Conservation (phyloP, 2,797 vertebrate species). For the Pelochelys cantorii region DNA sequence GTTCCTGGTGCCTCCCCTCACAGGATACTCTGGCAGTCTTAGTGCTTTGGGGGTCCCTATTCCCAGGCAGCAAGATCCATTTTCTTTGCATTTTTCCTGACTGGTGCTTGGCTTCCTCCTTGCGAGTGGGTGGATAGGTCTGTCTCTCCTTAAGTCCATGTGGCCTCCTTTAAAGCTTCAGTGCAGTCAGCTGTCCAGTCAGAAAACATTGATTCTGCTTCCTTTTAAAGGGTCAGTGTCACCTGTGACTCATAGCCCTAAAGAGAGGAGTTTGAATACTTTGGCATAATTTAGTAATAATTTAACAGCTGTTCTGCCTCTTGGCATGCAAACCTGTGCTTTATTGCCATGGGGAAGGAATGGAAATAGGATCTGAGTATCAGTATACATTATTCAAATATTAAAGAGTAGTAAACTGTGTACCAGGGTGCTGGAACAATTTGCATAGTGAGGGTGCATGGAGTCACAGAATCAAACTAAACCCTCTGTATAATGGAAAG, state of each 20-base stretch:
- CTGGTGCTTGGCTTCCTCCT: not conserved
- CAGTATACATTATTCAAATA: slow-evolving; percentile 1
- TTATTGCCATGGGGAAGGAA: too few species aligned
- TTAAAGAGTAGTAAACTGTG: not conserved
- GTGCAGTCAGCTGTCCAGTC: not conserved
- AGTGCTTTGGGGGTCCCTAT: not conserved
- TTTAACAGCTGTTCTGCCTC: not conserved
- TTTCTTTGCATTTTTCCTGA: not conserved
- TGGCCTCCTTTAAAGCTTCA: not conserved
- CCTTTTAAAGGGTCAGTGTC: not conserved
- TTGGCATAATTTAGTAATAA: too few species aligned
- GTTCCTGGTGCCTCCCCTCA: not conserved
- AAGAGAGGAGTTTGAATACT: too few species aligned
- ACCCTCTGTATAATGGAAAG: too few species aligned
- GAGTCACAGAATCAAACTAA: too few species aligned
- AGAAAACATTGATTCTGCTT: not conserved
- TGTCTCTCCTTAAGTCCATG: not conserved
- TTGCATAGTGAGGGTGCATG: too few species aligned
- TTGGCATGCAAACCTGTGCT: not conserved
- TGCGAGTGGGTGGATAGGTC: too few species aligned
- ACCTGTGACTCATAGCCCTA: not conserved
- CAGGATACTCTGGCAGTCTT: too few species aligned
- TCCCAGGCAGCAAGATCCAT: not conserved
- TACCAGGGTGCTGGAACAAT: too few species aligned
- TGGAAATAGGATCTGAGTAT: not conserved